Evolutionary conservation across 1,140 invertebrate genomes (phyloP).

Genomic region (Popillia japonica): DNA sequence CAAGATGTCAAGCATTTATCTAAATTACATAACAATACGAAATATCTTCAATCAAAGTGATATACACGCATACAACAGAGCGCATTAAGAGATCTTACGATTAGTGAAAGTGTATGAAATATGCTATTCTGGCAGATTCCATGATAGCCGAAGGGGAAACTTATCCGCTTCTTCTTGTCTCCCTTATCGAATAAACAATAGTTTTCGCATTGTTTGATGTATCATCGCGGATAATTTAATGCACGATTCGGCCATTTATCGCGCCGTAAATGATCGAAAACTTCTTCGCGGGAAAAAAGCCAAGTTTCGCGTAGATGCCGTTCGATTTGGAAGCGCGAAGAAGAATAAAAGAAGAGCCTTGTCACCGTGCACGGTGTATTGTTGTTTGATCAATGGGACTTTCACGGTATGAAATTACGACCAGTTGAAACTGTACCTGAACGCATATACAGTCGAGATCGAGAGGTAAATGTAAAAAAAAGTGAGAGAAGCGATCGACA

Average conservation of each 20-base stretch:
- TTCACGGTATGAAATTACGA: slow-evolving; percentile 14
- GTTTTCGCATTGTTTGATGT: background rate
- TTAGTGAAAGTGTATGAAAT: slow-evolving; percentile 9
- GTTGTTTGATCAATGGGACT: background rate
- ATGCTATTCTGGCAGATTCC: background rate
- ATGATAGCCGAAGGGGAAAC: background rate
- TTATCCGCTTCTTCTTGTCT: background rate
- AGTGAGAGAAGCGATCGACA: background rate
- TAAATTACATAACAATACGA: slow-evolving; percentile 6
- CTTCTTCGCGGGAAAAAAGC: background rate
- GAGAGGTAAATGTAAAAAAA: background rate
- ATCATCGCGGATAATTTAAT: background rate
- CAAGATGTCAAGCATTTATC: background rate
- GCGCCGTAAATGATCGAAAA: background rate
- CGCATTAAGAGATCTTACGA: background rate
- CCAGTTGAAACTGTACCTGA: background rate
- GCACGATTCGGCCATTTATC: slow-evolving; percentile 1
- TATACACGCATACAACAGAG: background rate
- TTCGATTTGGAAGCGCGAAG: background rate
- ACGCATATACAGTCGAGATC: background rate
- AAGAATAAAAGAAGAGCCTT: background rate
- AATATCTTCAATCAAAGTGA: background rate
- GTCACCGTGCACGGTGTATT: background rate
- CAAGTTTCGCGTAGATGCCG: background rate
- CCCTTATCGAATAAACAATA: slow-evolving; percentile 2